A percentile compares a stretch with the other conserved stretches of the same genome.
These are phyloP conservation scores for Zosterops hypoxanthus DNA, from an alignment of 2,113 vertebrate genomes.

Conservation along the genomic window DNA sequence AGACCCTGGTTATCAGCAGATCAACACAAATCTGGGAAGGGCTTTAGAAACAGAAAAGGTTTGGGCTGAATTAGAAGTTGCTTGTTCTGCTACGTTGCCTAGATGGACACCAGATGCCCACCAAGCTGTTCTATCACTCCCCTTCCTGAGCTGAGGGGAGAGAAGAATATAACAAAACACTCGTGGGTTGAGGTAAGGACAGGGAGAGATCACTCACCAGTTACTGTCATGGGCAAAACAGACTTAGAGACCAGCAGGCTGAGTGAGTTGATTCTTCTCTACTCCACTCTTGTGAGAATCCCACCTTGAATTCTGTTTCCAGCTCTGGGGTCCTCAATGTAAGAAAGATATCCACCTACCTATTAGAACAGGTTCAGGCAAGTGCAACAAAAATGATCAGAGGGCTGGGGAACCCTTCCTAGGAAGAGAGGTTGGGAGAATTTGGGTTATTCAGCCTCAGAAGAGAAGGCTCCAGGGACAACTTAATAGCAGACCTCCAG, in stretches of 20 bases:
- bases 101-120: neutral
- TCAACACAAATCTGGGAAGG: neutral
- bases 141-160: neutral
- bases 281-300: neutral
- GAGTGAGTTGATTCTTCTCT: neutral
- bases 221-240: neutral
- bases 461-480: neutral
- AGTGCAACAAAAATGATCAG: neutral
- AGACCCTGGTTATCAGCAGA: neutral
- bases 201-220: neutral
- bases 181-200: accelerated
- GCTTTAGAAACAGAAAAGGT: neutral
- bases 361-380: neutral
- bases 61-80: neutral
- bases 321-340: neutral
- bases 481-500: neutral
- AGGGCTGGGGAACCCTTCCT: neutral
- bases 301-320: neutral
- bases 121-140: neutral
- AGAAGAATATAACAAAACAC: neutral
- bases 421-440: neutral
- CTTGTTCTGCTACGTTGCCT: neutral
- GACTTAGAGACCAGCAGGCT: neutral
- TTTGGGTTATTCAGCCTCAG: neutral
- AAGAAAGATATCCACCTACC: neutral